Percentiles rank a stretch among this genome's conserved stretches.
Evolutionary conservation across 2,797 vertebrate genomes (phyloP).

Genomic region (Menidia menidia): DNA sequence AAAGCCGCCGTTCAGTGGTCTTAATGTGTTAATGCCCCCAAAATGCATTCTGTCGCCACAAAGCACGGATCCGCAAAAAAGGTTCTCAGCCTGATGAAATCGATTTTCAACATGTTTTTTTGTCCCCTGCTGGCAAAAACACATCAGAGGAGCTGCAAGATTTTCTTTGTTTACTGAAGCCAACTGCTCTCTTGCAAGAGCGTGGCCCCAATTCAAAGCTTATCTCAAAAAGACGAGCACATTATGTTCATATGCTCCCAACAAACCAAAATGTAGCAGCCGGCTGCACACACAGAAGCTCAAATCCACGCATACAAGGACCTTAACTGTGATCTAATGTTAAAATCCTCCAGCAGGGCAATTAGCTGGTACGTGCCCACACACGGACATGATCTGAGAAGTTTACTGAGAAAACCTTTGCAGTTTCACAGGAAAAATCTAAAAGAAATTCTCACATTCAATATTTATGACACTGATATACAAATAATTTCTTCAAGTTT

Average conservation of each 20-base stretch:
- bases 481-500: too few species aligned
- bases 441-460: too few species aligned
- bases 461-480: too few species aligned
- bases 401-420: neutral
- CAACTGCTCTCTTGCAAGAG: conserved; percentile 3
- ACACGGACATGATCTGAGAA: neutral
- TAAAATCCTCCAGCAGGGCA: neutral
- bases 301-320: neutral
- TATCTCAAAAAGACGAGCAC: neutral
- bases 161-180: conserved; percentile 25
- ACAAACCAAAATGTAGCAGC: neutral
- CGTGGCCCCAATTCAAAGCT: conserved; percentile 3
- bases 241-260: neutral
- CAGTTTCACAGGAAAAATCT: neutral
- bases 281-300: neutral
- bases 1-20: conserved; percentile 33
- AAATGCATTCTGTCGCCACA: conserved; percentile 37
- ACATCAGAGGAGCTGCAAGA: conserved; percentile 27
- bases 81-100: conserved; percentile 38
- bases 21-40: conserved; percentile 43
- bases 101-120: conserved; percentile 55
- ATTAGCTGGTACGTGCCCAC: neutral
- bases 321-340: neutral
- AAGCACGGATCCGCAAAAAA: conserved; percentile 22
- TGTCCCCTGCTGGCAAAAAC: conserved; percentile 43